Evolutionary conservation across 2,113 vertebrate species (phyloP).

Genomic region (Genyomyrus donnyi): DNA sequence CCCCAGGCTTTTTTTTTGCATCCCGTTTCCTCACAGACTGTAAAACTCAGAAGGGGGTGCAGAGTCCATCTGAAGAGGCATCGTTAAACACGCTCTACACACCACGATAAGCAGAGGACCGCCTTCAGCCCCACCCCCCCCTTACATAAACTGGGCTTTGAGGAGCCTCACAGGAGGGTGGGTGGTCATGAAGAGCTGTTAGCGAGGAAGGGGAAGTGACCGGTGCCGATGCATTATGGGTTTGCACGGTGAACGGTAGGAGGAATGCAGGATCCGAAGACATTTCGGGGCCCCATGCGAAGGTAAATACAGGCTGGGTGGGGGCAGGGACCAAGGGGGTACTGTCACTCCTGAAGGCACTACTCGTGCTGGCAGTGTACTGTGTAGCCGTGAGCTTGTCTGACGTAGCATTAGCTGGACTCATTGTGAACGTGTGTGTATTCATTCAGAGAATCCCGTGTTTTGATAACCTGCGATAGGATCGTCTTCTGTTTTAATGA

Average conservation of each 20-base stretch:
- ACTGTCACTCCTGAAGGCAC: neutral
- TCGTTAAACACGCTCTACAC: neutral
- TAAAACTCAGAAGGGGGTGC: neutral
- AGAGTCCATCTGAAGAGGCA: neutral
- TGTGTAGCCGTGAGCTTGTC: neutral
- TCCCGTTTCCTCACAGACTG: slow-evolving; percentile 10
- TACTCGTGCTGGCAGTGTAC: neutral
- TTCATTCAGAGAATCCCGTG: neutral
- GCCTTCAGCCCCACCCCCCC: neutral
- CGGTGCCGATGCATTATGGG: slow-evolving; percentile 19
- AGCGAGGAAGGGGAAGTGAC: neutral
- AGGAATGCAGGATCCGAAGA: slow-evolving; percentile 39
- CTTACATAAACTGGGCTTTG: neutral
- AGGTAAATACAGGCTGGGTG: slow-evolving; percentile 35
- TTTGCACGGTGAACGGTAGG: slow-evolving; percentile 30
- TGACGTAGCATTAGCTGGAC: neutral
- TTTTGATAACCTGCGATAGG: neutral
- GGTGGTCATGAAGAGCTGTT: neutral
- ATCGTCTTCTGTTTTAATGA: neutral
- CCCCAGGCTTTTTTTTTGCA: slow-evolving; percentile 25
- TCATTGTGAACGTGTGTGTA: neutral
- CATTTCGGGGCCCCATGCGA: slow-evolving; percentile 23
- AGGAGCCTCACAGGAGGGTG: neutral
- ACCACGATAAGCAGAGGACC: neutral
- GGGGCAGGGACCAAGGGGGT: neutral